phyloP scores from a whole-genome alignment of 1,140 invertebrate genomes.

The Pteromalus puparum region DNA sequence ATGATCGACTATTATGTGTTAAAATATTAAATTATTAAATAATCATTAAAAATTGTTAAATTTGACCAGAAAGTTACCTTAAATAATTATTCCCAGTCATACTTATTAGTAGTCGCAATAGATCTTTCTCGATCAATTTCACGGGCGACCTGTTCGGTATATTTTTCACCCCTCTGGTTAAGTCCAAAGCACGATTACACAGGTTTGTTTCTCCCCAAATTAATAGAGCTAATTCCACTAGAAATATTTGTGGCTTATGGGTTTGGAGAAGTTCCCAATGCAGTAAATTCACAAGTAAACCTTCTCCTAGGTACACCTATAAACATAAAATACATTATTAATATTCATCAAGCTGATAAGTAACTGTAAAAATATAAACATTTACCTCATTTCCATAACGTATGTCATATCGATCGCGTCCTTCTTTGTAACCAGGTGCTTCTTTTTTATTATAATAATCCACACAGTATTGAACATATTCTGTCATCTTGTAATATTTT shows the following conservation, averaged over 20 bases:
- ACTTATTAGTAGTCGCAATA: constrained; percentile 51
- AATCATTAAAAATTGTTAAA: too few relatives aligned
- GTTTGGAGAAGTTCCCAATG: background rate
- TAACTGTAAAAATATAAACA: too few relatives aligned
- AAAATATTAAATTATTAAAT: too few relatives aligned
- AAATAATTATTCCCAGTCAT: too few relatives aligned
- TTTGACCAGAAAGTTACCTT: too few relatives aligned
- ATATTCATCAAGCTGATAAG: too few relatives aligned
- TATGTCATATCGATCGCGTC: too few relatives aligned
- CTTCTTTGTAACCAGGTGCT: too few relatives aligned
- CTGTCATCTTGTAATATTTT: background rate
- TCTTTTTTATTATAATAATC: background rate
- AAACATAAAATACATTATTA: background rate
- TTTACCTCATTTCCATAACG: too few relatives aligned
- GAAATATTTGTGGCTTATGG: background rate
- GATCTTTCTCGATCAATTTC: background rate
- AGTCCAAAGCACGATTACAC: background rate
- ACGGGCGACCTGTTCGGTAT: background rate
- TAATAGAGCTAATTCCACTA: background rate
- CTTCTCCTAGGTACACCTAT: background rate
- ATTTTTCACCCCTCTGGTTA: background rate
- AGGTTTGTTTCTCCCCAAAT: background rate
- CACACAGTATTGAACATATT: background rate
- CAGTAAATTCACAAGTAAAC: background rate
- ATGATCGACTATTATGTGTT: too few relatives aligned